Base-by-base conservation (phyloP, 1,140 invertebrate species). In the Eriocheir sinensis region DNA sequence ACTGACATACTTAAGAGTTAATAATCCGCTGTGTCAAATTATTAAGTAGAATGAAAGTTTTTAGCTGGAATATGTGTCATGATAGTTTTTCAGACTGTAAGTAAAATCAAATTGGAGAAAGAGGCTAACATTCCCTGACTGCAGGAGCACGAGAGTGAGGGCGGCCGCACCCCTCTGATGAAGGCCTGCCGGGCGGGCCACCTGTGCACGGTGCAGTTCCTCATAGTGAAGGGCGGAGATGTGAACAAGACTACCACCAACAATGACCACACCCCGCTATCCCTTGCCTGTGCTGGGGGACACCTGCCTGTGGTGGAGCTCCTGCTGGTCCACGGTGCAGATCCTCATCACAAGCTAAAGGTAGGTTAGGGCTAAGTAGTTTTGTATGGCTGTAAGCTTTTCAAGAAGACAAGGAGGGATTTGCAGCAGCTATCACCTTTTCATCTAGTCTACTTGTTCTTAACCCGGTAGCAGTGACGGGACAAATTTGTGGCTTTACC, bases 111-210 rank as follows among this genome's bases (percentile, higher is more conserved):
- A n/a, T n/a, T n/a, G n/a, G n/a, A n/a, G n/a, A n/a, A n/a, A n/a
- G n/a, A n/a, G n/a, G n/a, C n/a, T n/a, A n/a, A n/a, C n/a, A n/a
- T n/a, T n/a, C n/a, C n/a, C n/a, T n/a, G n/a, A n/a, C 96, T 96
- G 95, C 96, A 98, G 97, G 98, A 99, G 97, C 98, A 99, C 96
- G 98, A 98, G 97, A 99, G 98, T n/a, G 98, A 99, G 97, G 99
- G 98, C 96, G 99, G 98, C 60, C 97, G 98, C 96, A 99, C 99
- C 48, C 99, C 99, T 41, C 97, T 99, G 95, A 99, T 99, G 99
- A 98, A 99, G 97, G 99, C 99, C n/a, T 99, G 99, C 95, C 98
- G 99, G 96, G 99, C 99, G 90, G 99, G 99, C n/a, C 99, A 99
- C 97, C 97, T 99, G n/a, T 99, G 98, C 96, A 99, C 99, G 86